A percentile compares a stretch with the other conserved stretches of the same genome.
Conservation (phyloP, 2,888 invertebrate genomes). For the Pammene aurita region DNA sequence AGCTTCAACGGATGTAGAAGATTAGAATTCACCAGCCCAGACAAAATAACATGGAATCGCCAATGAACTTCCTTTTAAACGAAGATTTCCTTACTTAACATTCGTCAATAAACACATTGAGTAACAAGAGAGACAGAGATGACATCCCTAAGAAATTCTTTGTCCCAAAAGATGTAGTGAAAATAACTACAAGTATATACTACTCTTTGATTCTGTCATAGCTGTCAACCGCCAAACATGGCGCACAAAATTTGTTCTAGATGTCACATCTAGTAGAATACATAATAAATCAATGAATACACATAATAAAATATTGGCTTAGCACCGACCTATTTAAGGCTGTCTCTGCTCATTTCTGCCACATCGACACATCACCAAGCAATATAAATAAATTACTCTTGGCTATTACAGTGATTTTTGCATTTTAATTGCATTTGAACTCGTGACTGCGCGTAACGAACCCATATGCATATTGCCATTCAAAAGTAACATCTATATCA, state of each 20-base stretch:
- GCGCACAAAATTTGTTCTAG: too few relatives aligned
- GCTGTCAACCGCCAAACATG: too few relatives aligned
- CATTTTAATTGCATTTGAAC: conserved; percentile 42
- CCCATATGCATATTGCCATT: conserved; percentile 30
- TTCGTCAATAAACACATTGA: too few relatives aligned
- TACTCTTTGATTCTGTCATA: too few relatives aligned
- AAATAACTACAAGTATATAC: too few relatives aligned
- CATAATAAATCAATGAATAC: too few relatives aligned
- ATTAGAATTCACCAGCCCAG: not conserved
- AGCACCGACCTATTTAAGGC: not conserved
- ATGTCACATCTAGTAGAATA: too few relatives aligned
- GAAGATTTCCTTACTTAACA: not conserved
- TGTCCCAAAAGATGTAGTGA: too few relatives aligned
- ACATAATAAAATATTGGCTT: conserved; percentile 9
- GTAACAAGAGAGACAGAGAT: too few relatives aligned
- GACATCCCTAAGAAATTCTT: too few relatives aligned
- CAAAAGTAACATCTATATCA: conserved; percentile 13
- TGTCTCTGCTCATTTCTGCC: conserved; percentile 22
- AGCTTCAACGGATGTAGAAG: not conserved
- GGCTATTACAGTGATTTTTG: conserved; percentile 38
- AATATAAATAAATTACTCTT: conserved; percentile 41
- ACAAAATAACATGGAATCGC: not conserved
- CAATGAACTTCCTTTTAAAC: not conserved
- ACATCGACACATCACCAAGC: conserved; percentile 26
- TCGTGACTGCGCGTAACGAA: conserved; percentile 43